Conservation (phyloP, 2,797 vertebrate genomes). For the Cirrhinus mrigala region DNA sequence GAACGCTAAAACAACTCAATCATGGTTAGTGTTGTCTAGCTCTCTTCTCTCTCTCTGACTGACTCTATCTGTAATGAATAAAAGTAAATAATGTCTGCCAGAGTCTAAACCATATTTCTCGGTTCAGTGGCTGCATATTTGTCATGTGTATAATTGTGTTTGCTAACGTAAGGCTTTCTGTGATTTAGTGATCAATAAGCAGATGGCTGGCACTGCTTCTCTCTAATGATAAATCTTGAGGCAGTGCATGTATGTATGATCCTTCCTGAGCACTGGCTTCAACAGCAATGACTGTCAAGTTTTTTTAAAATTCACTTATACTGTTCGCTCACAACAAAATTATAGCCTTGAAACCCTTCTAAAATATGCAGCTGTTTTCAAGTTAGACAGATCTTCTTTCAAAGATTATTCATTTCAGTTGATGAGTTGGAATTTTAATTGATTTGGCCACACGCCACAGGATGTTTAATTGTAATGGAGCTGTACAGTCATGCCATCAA, state of each 20-base stretch:
- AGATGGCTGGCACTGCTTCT: neutral
- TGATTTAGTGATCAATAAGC: slow-evolving; percentile 43
- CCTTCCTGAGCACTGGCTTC: neutral
- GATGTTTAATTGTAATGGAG: neutral
- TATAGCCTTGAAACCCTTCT: neutral
- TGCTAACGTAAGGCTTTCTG: slow-evolving; percentile 26
- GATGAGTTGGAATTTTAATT: neutral
- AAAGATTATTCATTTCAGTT: neutral
- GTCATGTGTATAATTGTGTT: slow-evolving; percentile 23
- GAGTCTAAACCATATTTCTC: slow-evolving; percentile 5
- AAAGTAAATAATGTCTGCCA: neutral
- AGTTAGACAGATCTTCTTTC: neutral
- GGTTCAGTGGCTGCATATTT: slow-evolving; percentile 33
- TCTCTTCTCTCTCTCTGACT: neutral
- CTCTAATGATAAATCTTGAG: slow-evolving; percentile 16
- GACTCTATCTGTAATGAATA: neutral
- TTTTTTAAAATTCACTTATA: neutral
- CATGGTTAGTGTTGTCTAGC: too few species aligned
- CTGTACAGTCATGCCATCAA: slow-evolving; percentile 5
- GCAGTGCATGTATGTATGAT: neutral
- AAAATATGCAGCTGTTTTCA: neutral
- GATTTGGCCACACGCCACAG: neutral
- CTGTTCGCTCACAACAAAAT: neutral
- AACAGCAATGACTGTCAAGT: neutral
- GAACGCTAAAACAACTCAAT: neutral